Conservation (phyloP, 2,113 vertebrate genomes). For the Galbula dea region DNA sequence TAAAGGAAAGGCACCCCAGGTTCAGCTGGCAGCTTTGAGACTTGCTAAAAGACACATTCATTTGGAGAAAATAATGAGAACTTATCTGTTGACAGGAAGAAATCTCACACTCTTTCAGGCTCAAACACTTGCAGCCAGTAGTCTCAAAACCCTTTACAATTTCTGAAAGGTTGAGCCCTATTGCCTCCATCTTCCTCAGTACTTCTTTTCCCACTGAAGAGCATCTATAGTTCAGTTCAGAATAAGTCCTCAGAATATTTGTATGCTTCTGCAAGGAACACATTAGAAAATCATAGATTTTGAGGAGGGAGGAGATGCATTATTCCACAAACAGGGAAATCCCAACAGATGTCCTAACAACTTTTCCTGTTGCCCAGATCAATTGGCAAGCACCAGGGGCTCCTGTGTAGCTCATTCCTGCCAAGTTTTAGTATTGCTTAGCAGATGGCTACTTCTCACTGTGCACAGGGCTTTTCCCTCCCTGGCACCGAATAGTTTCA, state of each 20-base stretch:
- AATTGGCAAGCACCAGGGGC: fast-evolving
- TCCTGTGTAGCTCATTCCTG: neutral
- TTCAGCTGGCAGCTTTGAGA: neutral
- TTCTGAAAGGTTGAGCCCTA: neutral
- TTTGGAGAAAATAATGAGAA: neutral
- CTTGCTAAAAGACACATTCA: neutral
- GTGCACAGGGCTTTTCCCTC: neutral
- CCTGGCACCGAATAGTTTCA: neutral
- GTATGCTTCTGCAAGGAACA: neutral
- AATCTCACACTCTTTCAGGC: neutral
- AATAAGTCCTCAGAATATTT: neutral
- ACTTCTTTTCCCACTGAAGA: neutral
- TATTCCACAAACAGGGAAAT: neutral
- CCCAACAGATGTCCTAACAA: neutral
- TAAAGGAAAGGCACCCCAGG: neutral
- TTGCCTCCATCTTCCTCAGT: fast-evolving
- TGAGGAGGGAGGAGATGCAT: neutral
- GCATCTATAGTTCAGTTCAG: neutral
- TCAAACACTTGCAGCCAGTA: neutral
- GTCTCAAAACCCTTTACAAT: neutral
- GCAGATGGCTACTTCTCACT: neutral
- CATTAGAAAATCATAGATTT: neutral
- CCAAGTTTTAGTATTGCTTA: neutral
- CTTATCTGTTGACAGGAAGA: neutral
- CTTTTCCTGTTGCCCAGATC: neutral